Percentiles rank a stretch among this genome's conserved stretches.
phyloP scores from a whole-genome alignment of 2,888 invertebrate genomes.

The Strigamia crassipes region DNA sequence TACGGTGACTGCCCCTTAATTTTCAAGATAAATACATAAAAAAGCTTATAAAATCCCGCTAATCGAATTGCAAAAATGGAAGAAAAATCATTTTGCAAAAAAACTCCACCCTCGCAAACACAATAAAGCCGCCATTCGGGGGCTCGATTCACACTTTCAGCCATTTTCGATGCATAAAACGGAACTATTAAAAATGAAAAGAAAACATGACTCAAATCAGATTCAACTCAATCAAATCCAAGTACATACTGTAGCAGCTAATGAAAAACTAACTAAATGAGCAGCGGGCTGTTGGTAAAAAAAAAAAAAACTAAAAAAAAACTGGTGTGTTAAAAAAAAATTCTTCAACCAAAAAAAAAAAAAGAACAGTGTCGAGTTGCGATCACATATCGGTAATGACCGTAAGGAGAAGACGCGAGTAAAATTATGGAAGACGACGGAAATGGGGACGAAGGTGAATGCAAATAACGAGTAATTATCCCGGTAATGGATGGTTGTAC shows the following conservation, averaged over 20 bases:
- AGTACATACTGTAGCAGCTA: background rate
- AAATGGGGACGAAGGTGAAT: conserved; percentile 36
- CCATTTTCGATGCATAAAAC: conserved; percentile 3
- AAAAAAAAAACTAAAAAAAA: background rate
- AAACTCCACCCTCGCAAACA: background rate
- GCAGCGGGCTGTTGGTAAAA: background rate
- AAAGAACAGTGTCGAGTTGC: background rate
- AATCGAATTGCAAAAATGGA: background rate
- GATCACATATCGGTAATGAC: background rate
- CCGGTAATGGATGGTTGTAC: conserved; percentile 43
- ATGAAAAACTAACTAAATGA: conserved; percentile 14
- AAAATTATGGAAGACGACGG: conserved; percentile 13
- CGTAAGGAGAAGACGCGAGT: background rate
- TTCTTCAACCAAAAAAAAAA: background rate
- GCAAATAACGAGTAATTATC: conserved; percentile 45
- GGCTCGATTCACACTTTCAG: conserved; percentile 7
- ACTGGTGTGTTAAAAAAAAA: background rate
- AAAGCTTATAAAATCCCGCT: background rate
- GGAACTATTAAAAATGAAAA: background rate
- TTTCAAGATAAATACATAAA: background rate
- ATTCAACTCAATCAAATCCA: conserved; percentile 23
- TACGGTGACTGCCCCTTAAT: background rate
- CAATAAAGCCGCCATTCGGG: conserved; percentile 15
- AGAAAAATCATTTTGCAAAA: background rate
- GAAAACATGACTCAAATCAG: conserved; percentile 10